Conservation (phyloP, 2,888 invertebrate species). For the Cecidostiba fungosa region DNA sequence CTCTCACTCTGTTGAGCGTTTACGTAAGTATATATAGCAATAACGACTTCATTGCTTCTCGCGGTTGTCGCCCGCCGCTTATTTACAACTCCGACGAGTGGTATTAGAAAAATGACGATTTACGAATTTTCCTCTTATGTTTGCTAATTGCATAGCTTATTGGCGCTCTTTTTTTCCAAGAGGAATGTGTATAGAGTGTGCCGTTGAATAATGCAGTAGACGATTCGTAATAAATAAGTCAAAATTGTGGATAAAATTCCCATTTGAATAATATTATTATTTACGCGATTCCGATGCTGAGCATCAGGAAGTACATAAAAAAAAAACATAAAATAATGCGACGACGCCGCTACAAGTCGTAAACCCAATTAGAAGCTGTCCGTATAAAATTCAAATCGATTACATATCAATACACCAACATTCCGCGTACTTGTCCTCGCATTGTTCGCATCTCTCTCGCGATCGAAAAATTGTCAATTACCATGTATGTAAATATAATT, state of each 20-base stretch:
- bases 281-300: background rate
- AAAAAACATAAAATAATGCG: background rate
- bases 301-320: background rate
- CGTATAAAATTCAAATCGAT: background rate
- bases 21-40: background rate
- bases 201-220: background rate
- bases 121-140: conserved; percentile 5
- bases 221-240: background rate
- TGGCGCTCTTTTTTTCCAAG: too few species aligned
- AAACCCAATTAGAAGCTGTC: background rate
- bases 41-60: background rate
- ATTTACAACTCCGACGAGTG: background rate
- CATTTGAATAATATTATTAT: conserved; percentile 2
- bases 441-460: background rate
- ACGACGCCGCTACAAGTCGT: background rate
- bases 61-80: conserved; percentile 1
- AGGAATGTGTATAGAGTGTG: too few species aligned
- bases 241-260: background rate
- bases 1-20: background rate
- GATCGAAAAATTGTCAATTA: conserved; percentile 16
- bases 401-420: too few species aligned
- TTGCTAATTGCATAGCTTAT: background rate
- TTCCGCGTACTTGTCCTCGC: background rate
- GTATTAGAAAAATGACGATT: background rate
- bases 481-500: conserved; percentile 33